Base-by-base conservation (phyloP, 2,797 vertebrate species). In the Ptychobarbus kaznakovi region DNA sequence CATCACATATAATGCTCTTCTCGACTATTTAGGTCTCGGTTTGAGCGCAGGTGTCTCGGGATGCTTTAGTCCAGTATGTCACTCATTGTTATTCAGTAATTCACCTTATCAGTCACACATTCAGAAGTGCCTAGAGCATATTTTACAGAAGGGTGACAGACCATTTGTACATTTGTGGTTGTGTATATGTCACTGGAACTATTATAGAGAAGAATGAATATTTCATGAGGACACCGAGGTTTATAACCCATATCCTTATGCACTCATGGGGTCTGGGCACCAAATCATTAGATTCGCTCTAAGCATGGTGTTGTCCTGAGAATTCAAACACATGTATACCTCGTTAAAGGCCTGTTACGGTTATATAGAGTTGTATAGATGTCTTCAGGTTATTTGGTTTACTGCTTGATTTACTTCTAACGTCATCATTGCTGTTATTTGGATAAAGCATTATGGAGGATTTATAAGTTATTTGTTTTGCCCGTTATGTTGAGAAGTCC, bases 81-180 rank as follows among this genome's bases (percentile, higher is more conserved):
- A 82, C 11, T 86, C 75, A 75, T 49, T 87, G 73, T 87, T 66
- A 87, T 84, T 87, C 66, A 81, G 46, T 86, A 81, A 81, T 89
- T 81, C 49, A 69, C 20, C 25, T 3, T 63, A 76, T 76, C 84
- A 20, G 84, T 87, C 32, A 86, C 40, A 78, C 84, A 75, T 65
- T 76, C 56, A 89, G 46, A 78, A 77, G 32, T 69, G 56, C 69
- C 76, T 49, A 78, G 20, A 58, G 58, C 79, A 56, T 68, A 79
- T 78, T 58, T 86, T 81, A 78, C 40, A 81, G 73, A 58, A 82
- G 49, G 38, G 32, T 63, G 49, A 66, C 56, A 73, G 56, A 66
- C 56, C 38, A 63, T 65, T 53, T 82, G 42, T 79, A 20, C 77
- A 82, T 70, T 65, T 65, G 73, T 78, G 68, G 70, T 56, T 44